Evolutionary conservation across 2,113 vertebrate species (phyloP), one percentile per base, ranked within the genome.

Genomic region (Semnornis frantzii): DNA sequence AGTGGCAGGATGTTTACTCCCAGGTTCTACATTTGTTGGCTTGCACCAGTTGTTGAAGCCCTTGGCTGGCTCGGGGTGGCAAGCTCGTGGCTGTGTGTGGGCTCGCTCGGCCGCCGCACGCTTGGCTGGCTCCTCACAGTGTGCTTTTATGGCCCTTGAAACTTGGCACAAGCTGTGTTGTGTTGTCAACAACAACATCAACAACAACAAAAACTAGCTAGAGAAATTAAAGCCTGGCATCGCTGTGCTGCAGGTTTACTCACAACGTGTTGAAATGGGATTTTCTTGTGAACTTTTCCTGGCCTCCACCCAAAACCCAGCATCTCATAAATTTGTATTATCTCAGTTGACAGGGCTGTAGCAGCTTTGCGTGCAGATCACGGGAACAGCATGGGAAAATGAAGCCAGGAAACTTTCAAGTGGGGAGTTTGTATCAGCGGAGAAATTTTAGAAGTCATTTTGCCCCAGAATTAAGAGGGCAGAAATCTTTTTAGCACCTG

Each of bases 261-360:
- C 1, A 0, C 4, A 0, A n/a, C 15, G 54, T 72, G 88, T 34
- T 78, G 86, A 81, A 89, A 84, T 68, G 77, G 55, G 92, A 25
- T 92, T 96, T 96, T 94, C 93, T 83, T 57, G 83, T 62, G 44
- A 86, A 78, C 65, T 8, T 92, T 86, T 75, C 54, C 63, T 92
- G 91, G 92, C 77, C 2, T 23, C 63, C 34, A 10, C 44, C 90
- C 94, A 86, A 58, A 89, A 19, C 23, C 11, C 44, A 8, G 74
- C 65, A 68, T 93, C 90, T 94, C 78, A 55, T 93, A 93, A 86
- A 92, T 95, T 63, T 75, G 14, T 75, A 44, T 93, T 83, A 57
- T 83, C 80, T 92, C 46, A 6, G 25, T 34, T 81, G 73, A 79
- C 34, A n/a, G 77, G 44, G 55, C 63, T 84, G 44, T 9, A 42